Evolutionary conservation across 2,113 vertebrate genomes (phyloP).

Genomic region (Pampusana beccarii): DNA sequence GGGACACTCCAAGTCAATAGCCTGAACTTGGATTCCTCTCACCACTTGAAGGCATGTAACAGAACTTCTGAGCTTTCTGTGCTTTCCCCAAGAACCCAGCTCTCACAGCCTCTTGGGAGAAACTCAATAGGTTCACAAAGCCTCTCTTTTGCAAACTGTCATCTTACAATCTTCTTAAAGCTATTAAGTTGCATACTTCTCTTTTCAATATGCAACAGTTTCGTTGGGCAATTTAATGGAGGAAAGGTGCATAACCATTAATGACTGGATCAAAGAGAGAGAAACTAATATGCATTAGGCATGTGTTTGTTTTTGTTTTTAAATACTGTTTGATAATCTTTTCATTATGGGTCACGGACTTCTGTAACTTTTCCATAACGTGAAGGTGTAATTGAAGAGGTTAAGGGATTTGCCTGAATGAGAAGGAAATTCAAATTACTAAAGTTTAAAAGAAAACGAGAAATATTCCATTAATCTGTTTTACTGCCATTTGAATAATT

Average conservation of each 20-base stretch:
- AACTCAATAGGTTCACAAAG: neutral
- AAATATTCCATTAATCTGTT: neutral
- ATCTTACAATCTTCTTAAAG: neutral
- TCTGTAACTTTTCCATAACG: neutral
- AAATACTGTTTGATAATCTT: neutral
- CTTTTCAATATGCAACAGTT: neutral
- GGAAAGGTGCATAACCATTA: neutral
- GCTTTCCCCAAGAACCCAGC: neutral
- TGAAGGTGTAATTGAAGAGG: neutral
- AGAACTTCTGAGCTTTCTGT: neutral
- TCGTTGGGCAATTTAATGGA: neutral
- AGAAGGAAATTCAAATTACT: neutral
- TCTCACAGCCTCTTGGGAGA: neutral
- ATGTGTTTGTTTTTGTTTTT: neutral
- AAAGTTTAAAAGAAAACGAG: neutral
- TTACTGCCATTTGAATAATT: neutral
- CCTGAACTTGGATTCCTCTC: neutral
- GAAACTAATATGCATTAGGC: neutral
- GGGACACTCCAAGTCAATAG: neutral
- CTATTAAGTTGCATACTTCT: neutral
- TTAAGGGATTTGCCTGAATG: neutral
- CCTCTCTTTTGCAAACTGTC: neutral
- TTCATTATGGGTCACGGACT: neutral
- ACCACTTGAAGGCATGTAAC: neutral
- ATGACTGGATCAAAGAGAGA: neutral